phyloP scores from a whole-genome alignment of 2,888 invertebrate species.

The Drepanosiphum platanoidis region DNA sequence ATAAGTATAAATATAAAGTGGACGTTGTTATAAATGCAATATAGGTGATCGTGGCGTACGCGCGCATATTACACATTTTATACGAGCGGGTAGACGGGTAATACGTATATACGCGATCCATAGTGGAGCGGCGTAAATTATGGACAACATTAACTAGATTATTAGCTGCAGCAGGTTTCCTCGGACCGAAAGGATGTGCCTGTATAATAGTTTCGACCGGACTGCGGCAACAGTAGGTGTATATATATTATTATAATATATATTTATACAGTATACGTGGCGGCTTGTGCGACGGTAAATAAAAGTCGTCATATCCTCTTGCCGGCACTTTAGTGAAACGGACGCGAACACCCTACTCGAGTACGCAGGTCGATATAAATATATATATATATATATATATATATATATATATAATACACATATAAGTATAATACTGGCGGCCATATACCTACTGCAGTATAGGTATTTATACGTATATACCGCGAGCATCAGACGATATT shows the following conservation, averaged over 20 bases:
- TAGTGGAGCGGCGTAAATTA: constrained; percentile 31
- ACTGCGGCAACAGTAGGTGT: not conserved
- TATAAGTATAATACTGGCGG: too few species aligned
- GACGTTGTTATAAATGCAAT: constrained; percentile 47
- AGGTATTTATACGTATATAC: too few species aligned
- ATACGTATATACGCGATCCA: not conserved
- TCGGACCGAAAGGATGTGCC: not conserved
- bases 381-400: not conserved
- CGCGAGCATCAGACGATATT: too few species aligned
- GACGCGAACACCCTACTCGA: not conserved
- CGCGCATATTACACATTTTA: not conserved
- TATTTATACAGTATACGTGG: too few species aligned
- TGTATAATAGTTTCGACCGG: too few species aligned
- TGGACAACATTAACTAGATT: constrained; percentile 44
- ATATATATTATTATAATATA: too few species aligned
- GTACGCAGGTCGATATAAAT: too few species aligned
- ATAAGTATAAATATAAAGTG: constrained; percentile 27
- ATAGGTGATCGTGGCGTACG: constrained; percentile 10
- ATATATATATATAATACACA: not conserved
- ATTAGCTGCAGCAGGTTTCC: not conserved
- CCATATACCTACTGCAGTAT: too few species aligned
- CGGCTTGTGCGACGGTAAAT: not conserved
- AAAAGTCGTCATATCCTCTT: not conserved
- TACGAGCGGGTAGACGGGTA: not conserved
- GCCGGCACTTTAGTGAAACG: not conserved